Evolutionary conservation across 2,797 vertebrate species (phyloP), one percentile per base, ranked within the genome.

Genomic region (Gymnodraco acuticeps): DNA sequence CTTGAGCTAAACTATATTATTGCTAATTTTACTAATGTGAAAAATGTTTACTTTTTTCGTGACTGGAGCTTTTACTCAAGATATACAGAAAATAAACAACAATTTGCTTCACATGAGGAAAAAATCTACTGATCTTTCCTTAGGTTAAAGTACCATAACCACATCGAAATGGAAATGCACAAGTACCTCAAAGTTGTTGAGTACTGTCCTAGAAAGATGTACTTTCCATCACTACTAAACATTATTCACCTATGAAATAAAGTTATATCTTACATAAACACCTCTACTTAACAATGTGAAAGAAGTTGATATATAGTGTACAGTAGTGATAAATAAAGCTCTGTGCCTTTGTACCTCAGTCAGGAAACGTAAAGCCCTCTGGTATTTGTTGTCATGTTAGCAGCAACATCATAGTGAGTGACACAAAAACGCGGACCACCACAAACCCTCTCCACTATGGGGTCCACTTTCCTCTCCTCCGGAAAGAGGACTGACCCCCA

Each of bases 381-480:
- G 61, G 67, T 86, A 61, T 77, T 71, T 90, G 64, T 81, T 86
- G 72, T 86, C 78, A 85, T 85, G 85, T 88, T 79, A 84, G 64
- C 84, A 87, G 85, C 81, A 88, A 85, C 87, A 92, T 92, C 85
- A 90, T 91, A 91, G 95, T 95, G 93, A 96, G 90, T 96, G 90
- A 94, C 95, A 90, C 95, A 94, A 94, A 95, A 95, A 95, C 89
- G 77, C 91, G 93, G 97, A 96, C 94, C 94, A 93, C 62, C 91
- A 77, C 88, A 94, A 93, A 91, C 90, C 92, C 89, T 92, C 85
- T 93, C 90, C 70, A 88, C 94, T 89, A 90, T 75, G 86, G 94
- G 94, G 92, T 92, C 93, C 93, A 84, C 89, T 94, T 93, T 94
- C 95, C 95, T 95, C 94, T 94, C 86, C 86, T 81, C 94, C 95